These are phyloP conservation scores for Ariopsis seemanni DNA, from an alignment of 2,113 vertebrate species.

Conservation along the genomic window DNA sequence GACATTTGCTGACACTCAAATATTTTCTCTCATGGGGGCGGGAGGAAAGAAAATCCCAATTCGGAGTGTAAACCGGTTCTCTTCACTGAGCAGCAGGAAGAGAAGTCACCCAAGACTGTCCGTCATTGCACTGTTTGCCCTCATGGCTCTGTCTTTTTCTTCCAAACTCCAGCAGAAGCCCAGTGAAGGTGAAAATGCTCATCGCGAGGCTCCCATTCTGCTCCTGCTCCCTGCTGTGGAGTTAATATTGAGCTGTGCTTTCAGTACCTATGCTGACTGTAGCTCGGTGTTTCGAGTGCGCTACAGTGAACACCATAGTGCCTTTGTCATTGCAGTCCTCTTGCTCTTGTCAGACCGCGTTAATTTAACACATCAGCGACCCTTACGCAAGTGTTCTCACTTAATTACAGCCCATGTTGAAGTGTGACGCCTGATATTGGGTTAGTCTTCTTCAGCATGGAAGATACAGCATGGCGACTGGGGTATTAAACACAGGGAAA, in stretches of 20 bases:
- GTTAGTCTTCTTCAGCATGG: conserved; percentile 2
- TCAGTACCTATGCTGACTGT: background rate
- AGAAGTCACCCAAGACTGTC: background rate
- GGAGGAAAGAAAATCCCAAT: background rate
- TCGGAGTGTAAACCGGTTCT: background rate
- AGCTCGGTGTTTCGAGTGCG: background rate
- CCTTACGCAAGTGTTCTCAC: conserved; percentile 7
- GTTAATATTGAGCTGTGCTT: conserved; percentile 34
- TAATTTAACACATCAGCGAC: conserved; percentile 6
- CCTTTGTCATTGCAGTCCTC: background rate
- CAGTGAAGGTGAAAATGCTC: background rate
- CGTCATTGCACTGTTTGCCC: background rate
- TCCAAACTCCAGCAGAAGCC: background rate
- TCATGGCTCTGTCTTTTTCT: background rate
- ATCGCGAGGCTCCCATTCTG: conserved; percentile 9
- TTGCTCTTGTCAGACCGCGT: conserved; percentile 16
- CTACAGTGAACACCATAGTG: conserved; percentile 11
- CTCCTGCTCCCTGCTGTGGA: background rate
- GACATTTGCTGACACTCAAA: background rate
- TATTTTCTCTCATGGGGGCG: background rate
- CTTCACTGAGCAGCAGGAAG: background rate
- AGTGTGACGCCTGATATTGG: conserved; percentile 27
- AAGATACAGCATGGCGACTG: background rate
- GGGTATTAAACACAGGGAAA: background rate
- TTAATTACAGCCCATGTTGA: conserved; percentile 43